These are phyloP conservation scores for Chlorodrepanis virens DNA, from an alignment of 2,113 vertebrate genomes.

Conservation along the genomic window DNA sequence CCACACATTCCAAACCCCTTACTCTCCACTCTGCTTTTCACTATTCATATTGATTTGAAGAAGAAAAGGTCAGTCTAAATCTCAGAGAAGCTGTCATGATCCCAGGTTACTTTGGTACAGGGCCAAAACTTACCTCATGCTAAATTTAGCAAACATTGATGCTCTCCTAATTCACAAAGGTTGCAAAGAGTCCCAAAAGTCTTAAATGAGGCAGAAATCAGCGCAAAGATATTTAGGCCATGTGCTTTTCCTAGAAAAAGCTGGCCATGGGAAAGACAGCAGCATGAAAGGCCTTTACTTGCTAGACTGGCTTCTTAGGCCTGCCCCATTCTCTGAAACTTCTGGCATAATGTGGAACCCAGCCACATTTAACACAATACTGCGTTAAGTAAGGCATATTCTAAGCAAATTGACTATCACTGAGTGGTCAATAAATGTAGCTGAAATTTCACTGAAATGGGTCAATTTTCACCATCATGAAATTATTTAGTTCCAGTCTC, in stretches of 20 bases:
- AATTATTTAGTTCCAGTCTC: background rate
- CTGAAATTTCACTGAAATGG: background rate
- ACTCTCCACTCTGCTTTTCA: background rate
- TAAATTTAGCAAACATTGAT: background rate
- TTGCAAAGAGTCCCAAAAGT: background rate
- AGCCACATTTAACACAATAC: background rate
- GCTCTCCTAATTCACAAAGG: background rate
- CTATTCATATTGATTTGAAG: background rate
- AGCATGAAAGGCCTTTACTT: background rate
- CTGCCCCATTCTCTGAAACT: background rate
- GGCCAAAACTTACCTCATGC: background rate
- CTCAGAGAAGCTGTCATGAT: background rate
- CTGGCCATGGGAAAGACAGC: background rate
- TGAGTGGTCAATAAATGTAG: background rate
- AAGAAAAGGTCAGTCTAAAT: background rate
- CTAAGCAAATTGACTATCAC: background rate
- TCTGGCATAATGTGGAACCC: background rate
- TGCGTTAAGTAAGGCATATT: background rate
- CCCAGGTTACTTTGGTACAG: background rate
- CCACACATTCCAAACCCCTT: background rate
- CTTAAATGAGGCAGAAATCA: background rate
- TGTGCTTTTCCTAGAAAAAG: background rate
- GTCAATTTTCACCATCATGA: background rate
- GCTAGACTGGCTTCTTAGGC: background rate
- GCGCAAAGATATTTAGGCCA: background rate